Conservation (phyloP, 1,140 invertebrate genomes). For the Macrobrachium nipponense region DNA sequence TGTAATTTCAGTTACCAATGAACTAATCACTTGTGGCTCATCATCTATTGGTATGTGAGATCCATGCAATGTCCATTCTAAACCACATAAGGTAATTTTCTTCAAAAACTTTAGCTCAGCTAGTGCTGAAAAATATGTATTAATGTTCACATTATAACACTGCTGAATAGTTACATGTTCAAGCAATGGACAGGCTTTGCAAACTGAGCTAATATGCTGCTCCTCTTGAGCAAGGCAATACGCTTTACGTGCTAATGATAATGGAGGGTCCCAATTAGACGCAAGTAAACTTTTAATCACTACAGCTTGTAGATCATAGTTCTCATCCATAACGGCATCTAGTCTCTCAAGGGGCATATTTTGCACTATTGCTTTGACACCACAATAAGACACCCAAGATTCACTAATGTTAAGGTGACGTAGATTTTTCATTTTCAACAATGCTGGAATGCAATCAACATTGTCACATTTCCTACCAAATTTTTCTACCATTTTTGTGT, state of each 20-base stretch:
- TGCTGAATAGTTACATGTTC: slow-evolving; percentile 34
- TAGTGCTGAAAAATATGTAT: slow-evolving; percentile 4
- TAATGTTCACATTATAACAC: background rate
- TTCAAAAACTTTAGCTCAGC: slow-evolving; percentile 21
- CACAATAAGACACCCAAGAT: slow-evolving; percentile 31
- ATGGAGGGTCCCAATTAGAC: background rate
- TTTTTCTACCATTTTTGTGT: slow-evolving; percentile 21
- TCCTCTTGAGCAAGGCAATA: slow-evolving; percentile 27
- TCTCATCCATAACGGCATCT: slow-evolving; percentile 32
- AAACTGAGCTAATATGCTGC: slow-evolving; percentile 11
- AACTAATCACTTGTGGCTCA: slow-evolving; percentile 31
- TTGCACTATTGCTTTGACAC: slow-evolving; percentile 34
- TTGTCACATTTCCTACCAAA: slow-evolving; percentile 21
- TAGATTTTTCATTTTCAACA: slow-evolving; percentile 37
- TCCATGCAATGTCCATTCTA: slow-evolving; percentile 29
- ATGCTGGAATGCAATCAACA: slow-evolving; percentile 41
- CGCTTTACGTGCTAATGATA: slow-evolving; percentile 6
- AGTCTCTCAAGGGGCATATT: slow-evolving; percentile 26
- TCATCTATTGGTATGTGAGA: slow-evolving; percentile 34
- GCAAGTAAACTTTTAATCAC: slow-evolving; percentile 29
- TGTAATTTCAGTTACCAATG: slow-evolving; percentile 29
- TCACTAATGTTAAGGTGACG: slow-evolving; percentile 38
- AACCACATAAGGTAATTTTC: slow-evolving; percentile 27
- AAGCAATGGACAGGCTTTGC: slow-evolving; percentile 28
- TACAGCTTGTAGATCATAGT: slow-evolving; percentile 39